Percentiles rank a stretch among this genome's conserved stretches.
Conservation (phyloP, 2,797 vertebrate species). For the Spheniscus humboldti region DNA sequence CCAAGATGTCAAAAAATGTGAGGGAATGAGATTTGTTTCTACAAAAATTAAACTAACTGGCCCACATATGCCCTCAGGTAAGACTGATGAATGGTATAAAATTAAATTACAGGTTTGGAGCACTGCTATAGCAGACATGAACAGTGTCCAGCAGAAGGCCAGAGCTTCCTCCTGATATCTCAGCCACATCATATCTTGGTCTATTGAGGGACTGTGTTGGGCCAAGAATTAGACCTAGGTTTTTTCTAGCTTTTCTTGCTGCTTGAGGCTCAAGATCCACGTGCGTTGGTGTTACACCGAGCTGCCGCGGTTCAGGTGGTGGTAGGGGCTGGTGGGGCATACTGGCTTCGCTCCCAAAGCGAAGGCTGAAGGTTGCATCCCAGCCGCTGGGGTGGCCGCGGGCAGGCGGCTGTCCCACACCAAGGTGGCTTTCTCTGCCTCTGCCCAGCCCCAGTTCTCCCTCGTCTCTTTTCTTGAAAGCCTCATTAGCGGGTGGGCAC, state of each 20-base stretch:
- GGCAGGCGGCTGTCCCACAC: not conserved
- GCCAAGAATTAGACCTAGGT: not conserved
- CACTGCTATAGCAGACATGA: not conserved
- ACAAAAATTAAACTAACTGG: not conserved
- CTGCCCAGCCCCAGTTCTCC: not conserved
- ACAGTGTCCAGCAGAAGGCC: not conserved
- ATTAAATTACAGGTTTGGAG: not conserved
- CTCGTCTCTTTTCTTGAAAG: accelerated
- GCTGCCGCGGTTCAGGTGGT: accelerated
- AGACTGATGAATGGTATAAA: not conserved
- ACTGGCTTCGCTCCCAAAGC: not conserved
- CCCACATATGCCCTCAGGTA: not conserved
- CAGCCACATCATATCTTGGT: not conserved
- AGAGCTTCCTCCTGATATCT: not conserved
- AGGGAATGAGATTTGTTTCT: not conserved
- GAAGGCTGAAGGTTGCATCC: not conserved
- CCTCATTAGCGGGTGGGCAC: accelerated
- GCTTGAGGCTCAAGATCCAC: not conserved
- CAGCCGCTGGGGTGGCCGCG: accelerated
- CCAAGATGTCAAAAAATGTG: not conserved
- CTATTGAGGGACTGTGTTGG: accelerated
- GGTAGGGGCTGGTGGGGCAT: not conserved
- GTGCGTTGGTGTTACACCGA: accelerated
- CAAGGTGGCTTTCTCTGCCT: not conserved
- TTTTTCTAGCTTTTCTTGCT: not conserved